Evolutionary conservation across 2,888 invertebrate species (phyloP).

Genomic region (Litoditis marina): DNA sequence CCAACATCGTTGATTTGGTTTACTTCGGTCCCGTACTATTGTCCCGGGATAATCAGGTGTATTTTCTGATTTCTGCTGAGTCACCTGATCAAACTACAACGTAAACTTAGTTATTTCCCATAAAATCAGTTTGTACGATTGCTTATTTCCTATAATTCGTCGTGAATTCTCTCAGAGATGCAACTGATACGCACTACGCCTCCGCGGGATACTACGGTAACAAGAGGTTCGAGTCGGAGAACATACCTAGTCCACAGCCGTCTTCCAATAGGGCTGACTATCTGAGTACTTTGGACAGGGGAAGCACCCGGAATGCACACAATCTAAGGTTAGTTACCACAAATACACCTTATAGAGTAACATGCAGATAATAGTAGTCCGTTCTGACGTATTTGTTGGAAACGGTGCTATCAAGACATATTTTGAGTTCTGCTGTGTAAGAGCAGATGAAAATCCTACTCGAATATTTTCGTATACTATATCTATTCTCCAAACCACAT

Average conservation of each 20-base stretch:
- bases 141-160: background rate
- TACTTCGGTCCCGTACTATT: too few relatives aligned
- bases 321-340: background rate
- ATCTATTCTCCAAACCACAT: too few relatives aligned
- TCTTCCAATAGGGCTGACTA: slow-evolving; percentile 17
- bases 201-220: slow-evolving; percentile 6
- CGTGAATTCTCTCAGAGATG: slow-evolving; percentile 8
- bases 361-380: background rate
- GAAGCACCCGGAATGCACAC: background rate
- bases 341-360: background rate
- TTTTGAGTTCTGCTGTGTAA: too few relatives aligned
- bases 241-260: slow-evolving; percentile 9
- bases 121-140: too few relatives aligned
- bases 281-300: slow-evolving; percentile 14
- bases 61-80: too few relatives aligned
- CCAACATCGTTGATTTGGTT: background rate
- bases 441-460: background rate
- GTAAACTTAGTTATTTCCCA: too few relatives aligned
- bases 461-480: background rate
- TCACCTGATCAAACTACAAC: too few relatives aligned
- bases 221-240: background rate
- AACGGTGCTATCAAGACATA: too few relatives aligned
- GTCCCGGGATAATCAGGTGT: too few relatives aligned
- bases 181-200: slow-evolving; percentile 8
- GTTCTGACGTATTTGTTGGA: too few relatives aligned